phyloP scores from a whole-genome alignment of 2,888 invertebrate species.

The Heteromurus nitidus region DNA sequence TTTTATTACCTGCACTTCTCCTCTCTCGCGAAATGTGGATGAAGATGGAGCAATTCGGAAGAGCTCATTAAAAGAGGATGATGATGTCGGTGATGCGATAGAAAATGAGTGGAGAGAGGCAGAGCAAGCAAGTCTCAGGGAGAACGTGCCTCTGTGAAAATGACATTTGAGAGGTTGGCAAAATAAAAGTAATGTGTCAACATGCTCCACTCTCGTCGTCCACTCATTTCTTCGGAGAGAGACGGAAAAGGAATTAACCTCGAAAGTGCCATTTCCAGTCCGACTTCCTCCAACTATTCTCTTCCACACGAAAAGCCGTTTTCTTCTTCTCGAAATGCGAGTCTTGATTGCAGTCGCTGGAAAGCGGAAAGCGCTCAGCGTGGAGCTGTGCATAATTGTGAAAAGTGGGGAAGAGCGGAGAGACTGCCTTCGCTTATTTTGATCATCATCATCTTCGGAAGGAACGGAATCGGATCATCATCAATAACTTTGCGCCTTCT shows the following conservation, averaged over 20 bases:
- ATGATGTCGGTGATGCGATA: conserved; percentile 10
- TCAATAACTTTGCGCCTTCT: conserved; percentile 44
- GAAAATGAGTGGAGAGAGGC: not conserved
- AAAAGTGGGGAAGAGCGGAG: too few species aligned
- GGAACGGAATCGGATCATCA: conserved; percentile 58
- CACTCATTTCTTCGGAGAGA: not conserved
- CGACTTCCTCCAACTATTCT: too few species aligned
- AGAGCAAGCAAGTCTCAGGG: not conserved
- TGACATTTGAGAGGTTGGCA: too few species aligned
- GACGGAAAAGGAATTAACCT: conserved; percentile 1
- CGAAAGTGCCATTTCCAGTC: not conserved
- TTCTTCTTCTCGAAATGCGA: too few species aligned
- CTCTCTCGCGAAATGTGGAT: not conserved
- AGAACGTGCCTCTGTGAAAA: too few species aligned
- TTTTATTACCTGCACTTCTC: not conserved
- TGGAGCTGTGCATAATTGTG: too few species aligned
- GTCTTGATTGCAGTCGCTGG: too few species aligned
- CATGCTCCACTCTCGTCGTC: not conserved
- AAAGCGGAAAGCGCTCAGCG: too few species aligned
- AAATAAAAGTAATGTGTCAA: too few species aligned
- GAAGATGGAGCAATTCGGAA: conserved; percentile 27
- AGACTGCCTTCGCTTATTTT: too few species aligned
- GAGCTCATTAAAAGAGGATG: conserved; percentile 53
- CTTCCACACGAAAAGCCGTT: too few species aligned
- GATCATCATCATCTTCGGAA: conserved; percentile 33